These are phyloP conservation scores for Noctua janthina DNA, from an alignment of 2,888 invertebrate species.

Conservation along the genomic window DNA sequence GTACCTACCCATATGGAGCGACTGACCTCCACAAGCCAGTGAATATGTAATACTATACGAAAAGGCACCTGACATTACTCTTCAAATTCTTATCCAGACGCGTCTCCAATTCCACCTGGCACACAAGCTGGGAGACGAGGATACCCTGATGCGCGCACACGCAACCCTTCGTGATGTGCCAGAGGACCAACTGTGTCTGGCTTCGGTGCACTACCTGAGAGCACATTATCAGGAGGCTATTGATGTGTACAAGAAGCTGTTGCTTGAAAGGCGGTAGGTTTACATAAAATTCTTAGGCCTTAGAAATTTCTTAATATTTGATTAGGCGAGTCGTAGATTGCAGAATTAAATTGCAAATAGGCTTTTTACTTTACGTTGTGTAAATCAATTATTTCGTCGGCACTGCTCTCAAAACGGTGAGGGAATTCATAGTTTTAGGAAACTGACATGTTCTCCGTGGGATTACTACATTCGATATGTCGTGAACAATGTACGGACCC, in stretches of 20 bases:
- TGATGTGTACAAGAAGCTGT: constrained; percentile 98
- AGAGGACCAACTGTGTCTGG: constrained; percentile 98
- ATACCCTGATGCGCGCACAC: constrained; percentile 95
- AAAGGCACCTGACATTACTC: background rate
- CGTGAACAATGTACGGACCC: no score
- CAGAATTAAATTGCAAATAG: background rate
- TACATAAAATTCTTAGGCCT: background rate
- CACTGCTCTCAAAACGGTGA: background rate
- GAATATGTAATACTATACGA: background rate
- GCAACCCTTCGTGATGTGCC: constrained; percentile 96
- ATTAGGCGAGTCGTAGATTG: background rate
- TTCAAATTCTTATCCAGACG: constrained; percentile 85
- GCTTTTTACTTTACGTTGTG: background rate
- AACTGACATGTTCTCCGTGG: no score
- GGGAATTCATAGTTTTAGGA: background rate
- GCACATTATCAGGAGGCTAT: constrained; percentile 99
- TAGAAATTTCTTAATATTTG: background rate
- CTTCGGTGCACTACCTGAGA: constrained; percentile 98
- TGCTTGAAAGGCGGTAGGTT: constrained; percentile 96
- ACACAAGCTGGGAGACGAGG: constrained; percentile 97
- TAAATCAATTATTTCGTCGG: background rate
- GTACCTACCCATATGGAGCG: background rate
- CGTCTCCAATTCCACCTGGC: constrained; percentile 97
- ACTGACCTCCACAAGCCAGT: background rate
- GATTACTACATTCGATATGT: no score